These are phyloP conservation scores for Deilephila porcellus DNA, from an alignment of 2,888 invertebrate genomes.

Conservation along the genomic window DNA sequence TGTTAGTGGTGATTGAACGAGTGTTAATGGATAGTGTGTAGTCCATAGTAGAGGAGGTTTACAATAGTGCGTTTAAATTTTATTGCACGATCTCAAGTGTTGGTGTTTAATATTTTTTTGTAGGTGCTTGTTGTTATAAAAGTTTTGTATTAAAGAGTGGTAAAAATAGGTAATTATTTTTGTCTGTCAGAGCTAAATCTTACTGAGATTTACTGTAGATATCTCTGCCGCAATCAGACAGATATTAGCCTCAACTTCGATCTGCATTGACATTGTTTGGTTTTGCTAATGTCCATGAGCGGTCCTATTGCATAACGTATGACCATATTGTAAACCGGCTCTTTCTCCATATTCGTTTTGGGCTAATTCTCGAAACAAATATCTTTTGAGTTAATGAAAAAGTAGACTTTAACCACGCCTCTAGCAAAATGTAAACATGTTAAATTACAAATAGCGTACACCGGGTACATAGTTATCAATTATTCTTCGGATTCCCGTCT, in stretches of 20 bases:
- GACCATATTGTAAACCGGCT: no score
- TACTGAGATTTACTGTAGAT: no score
- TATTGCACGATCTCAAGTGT: conserved; percentile 5
- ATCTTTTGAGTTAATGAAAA: neutral
- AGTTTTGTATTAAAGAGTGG: no score
- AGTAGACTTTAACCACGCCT: neutral
- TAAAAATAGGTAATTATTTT: no score
- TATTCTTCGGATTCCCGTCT: neutral
- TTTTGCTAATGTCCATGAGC: no score
- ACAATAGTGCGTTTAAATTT: conserved; percentile 14
- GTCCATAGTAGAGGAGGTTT: neutral
- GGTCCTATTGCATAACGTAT: no score
- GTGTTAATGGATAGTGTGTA: conserved; percentile 4
- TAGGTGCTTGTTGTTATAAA: neutral
- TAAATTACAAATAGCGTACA: neutral
- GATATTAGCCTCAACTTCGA: no score
- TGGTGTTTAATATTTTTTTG: neutral
- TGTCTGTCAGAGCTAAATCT: no score
- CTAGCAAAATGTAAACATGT: neutral
- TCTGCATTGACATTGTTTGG: no score
- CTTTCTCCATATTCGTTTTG: no score
- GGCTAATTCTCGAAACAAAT: no score
- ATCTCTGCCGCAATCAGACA: no score
- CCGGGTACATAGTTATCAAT: neutral
- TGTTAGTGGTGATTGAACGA: conserved; percentile 8